Percentiles rank a stretch among this genome's conserved stretches.
phyloP scores from a whole-genome alignment of 2,797 vertebrate genomes.

The Artibeus lituratus region DNA sequence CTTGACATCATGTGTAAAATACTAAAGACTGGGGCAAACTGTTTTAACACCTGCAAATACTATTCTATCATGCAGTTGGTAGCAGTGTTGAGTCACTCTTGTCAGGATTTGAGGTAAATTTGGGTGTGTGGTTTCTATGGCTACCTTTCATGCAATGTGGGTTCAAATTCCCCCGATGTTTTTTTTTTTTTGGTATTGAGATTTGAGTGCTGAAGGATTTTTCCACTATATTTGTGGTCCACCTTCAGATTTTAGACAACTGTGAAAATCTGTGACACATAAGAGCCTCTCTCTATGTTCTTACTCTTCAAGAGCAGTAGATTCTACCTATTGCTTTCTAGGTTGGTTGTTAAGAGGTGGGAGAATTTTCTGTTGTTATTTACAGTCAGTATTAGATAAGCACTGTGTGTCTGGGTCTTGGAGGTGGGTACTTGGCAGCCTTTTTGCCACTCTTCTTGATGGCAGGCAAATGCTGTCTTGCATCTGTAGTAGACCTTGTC shows the following conservation, averaged over 20 bases:
- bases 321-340: not conserved
- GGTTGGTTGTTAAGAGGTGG: not conserved
- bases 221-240: not conserved
- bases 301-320: too few species aligned
- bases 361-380: not conserved
- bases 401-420: not conserved
- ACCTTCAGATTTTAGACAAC: not conserved
- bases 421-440: not conserved
- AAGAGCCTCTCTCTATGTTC: not conserved
- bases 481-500: not conserved
- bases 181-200: not conserved
- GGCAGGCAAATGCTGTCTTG: not conserved
- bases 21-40: not conserved
- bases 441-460: not conserved
- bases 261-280: not conserved
- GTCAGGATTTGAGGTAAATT: not conserved
- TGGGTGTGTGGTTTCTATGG: not conserved
- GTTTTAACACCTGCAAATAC: not conserved
- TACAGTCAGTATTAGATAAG: not conserved
- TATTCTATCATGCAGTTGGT: not conserved
- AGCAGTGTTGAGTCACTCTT: not conserved
- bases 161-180: not conserved
- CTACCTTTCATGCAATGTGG: not conserved
- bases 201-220: not conserved
- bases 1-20: not conserved